Percentiles rank a stretch among this genome's conserved stretches.
phyloP scores from a whole-genome alignment of 1,140 invertebrate species.

The Drosophila ercepeae region DNA sequence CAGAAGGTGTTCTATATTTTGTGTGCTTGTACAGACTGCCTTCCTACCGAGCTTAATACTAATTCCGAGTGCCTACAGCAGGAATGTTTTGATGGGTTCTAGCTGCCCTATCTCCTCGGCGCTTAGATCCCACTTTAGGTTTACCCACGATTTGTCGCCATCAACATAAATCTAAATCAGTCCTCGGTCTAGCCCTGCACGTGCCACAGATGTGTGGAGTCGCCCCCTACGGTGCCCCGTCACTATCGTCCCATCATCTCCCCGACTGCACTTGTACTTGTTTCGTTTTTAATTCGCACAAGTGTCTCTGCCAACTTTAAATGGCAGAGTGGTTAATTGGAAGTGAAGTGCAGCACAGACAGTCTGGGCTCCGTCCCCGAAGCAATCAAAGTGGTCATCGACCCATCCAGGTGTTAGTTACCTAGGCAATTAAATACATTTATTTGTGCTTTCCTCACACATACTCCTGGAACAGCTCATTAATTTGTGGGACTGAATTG shows the following conservation, averaged over 20 bases:
- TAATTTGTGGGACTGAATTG: constrained; percentile 35
- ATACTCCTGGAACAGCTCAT: constrained; percentile 13
- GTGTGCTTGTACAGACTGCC: too few relatives aligned
- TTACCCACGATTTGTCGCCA: constrained; percentile 36
- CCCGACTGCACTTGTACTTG: constrained; percentile 1
- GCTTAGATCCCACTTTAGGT: constrained; percentile 26
- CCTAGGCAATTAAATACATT: constrained; percentile 54
- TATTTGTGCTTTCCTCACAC: constrained; percentile 12
- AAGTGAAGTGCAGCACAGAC: constrained; percentile 49
- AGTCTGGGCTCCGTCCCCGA: constrained; percentile 13
- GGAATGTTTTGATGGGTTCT: background rate
- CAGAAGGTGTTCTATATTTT: background rate
- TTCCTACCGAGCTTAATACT: background rate
- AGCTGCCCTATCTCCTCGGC: background rate
- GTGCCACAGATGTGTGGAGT: constrained; percentile 42
- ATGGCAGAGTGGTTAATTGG: constrained; percentile 54
- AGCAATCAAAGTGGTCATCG: constrained; percentile 39
- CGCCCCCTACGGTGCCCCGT: background rate
- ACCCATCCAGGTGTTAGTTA: constrained; percentile 34
- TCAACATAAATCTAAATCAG: constrained; percentile 62
- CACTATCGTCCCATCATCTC: too few relatives aligned
- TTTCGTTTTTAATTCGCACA: constrained; percentile 36
- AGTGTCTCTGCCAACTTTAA: constrained; percentile 20
- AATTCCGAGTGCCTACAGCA: background rate
- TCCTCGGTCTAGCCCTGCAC: constrained; percentile 32